Base-by-base conservation (phyloP, 2,113 vertebrate genomes). In the Chloroceryle aenea region DNA sequence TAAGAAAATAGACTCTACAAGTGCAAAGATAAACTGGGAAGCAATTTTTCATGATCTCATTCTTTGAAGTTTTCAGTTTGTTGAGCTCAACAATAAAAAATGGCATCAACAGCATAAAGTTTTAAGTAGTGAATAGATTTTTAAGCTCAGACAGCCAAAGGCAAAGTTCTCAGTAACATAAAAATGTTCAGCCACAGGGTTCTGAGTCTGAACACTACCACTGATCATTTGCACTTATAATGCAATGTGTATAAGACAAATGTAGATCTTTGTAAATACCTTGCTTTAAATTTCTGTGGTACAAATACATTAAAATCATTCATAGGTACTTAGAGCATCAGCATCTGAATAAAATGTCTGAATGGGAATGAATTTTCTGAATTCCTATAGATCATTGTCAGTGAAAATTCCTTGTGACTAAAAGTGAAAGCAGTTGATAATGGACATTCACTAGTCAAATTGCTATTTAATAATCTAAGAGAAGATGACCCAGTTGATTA, bases 101-200 rank as follows among this genome's bases (percentile, higher is more conserved):
- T 91, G 68, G 79, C 90, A 95, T 85, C 83, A 78, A 64, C 64
- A 66, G 64, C 80, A 89, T 92, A 84, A 92, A 95, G 81, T 83
- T 95, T 93, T 75, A 95, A 94, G 84, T 38, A 89, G 72, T 1
- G 3, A 96, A 97, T 96, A 95, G 94, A 95, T 97, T 96, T 97
- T 93, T 95, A 93, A 96, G 84, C 86, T 89, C 4, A 1, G 69
- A 85, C 73, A 92, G 91, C 96, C 93, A 91, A 89, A 95, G 88
- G 95, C 95, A 59, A 92, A 95, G 74, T 96, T 94, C 77, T 93
- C 68, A 91, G 83, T 88, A 93, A 71, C 55, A 66, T 68, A 77
- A 89, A 96, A 92, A 32, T 43, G 59, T 93, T 96, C 89, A 94
- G 59, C 89, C 77, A 17, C 4, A 1, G 85, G 59, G 42, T 85